Evolutionary conservation across 1,140 invertebrate genomes (phyloP), one percentile per base, ranked within the genome.

Genomic region (Scaptomyza pallida): DNA sequence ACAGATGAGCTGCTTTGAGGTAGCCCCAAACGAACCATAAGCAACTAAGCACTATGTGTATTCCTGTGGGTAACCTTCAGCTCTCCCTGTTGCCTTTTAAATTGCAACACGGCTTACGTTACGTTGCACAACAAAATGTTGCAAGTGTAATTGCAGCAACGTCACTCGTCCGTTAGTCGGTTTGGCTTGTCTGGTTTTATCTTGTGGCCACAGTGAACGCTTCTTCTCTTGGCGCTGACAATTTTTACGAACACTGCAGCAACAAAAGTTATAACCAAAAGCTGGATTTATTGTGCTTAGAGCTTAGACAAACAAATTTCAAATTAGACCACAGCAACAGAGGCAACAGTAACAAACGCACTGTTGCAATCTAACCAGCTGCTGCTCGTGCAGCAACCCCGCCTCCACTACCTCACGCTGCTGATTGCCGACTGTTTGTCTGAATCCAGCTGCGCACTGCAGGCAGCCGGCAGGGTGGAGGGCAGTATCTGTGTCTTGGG

Each of bases 211-310:
- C 35, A 63, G 52, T 51, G n/a, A n/a, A n/a, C n/a, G n/a, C 17
- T 50, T 23, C 26, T 45, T 35, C 13, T 40, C 5, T 40, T 21
- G 13, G 17, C 37, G 17, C 26, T 63, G 35, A 52, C 40, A 51
- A 52, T 55, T 71, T 71, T 50, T 44, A n/a, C 51, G 61, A 26
- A 56, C 51, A 45, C n/a, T n/a, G 12, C 19, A 43, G 55, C 51
- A 45, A 8, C 19, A 43, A 65, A 65, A 65, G 44, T 65, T 51
- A 65, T 65, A 52, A 40, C 19, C 61, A 21, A 50, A 65, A 71
- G 61, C 61, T 59, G 37, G 47, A 71, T 71, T 71, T 71, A 71
- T 71, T 65, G 52, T 71, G 45, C 68, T 71, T 52, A 65, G 56
- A 45, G 61, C 68, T 65, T 65, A 52, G 40, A 45, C 68, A 57